These are phyloP conservation scores for Eutolmus rufibarbis DNA, from an alignment of 2,888 invertebrate species.

Conservation along the genomic window DNA sequence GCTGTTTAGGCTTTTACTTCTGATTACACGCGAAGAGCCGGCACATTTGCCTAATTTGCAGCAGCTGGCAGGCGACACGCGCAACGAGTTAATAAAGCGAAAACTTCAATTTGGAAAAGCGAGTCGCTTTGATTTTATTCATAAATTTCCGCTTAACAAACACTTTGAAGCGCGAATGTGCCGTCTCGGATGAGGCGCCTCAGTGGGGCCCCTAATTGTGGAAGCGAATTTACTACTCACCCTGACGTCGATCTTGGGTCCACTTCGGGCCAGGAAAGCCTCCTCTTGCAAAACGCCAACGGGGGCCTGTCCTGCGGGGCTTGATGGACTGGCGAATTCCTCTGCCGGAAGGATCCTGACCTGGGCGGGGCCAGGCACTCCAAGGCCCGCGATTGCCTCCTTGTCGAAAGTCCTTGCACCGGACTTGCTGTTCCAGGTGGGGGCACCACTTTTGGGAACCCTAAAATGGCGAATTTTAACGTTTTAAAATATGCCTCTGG, in stretches of 20 bases:
- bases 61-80: background rate
- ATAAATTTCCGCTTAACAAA: background rate
- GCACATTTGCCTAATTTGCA: background rate
- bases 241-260: slow-evolving; percentile 84
- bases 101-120: background rate
- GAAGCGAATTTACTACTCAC: slow-evolving; percentile 65
- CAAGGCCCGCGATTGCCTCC: slow-evolving; percentile 68
- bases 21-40: background rate
- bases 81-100: background rate
- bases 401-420: slow-evolving; percentile 55
- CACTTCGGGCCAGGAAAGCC: slow-evolving; percentile 85
- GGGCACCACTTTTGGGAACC: slow-evolving; percentile 77
- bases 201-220: background rate
- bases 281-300: slow-evolving; percentile 78
- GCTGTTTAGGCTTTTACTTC: background rate
- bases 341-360: slow-evolving; percentile 68
- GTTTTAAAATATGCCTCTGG: background rate
- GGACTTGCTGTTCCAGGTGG: slow-evolving; percentile 70
- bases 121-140: slow-evolving; percentile 1
- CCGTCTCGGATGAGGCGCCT: background rate
- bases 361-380: slow-evolving; percentile 70
- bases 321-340: slow-evolving; percentile 52
- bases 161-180: background rate
- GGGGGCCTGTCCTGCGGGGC: slow-evolving; percentile 71
- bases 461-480: slow-evolving; percentile 55